A percentile compares a stretch with the other conserved stretches of the same genome.
Evolutionary conservation across 2,888 invertebrate species (phyloP).

Genomic region (Pteria penguin): DNA sequence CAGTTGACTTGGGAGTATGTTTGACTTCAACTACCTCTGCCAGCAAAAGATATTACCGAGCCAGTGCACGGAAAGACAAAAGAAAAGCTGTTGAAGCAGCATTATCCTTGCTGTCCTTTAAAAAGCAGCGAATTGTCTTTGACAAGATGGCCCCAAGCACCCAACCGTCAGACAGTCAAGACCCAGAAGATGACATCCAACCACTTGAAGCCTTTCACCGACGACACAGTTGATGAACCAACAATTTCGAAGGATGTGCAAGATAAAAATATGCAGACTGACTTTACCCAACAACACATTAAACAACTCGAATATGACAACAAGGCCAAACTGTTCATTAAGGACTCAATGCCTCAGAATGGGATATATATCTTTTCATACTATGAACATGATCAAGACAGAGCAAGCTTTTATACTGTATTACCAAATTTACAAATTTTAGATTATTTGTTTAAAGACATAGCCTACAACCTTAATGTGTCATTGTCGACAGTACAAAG

Average conservation of each 20-base stretch:
- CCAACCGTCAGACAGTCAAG: no score
- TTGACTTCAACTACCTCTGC: background rate
- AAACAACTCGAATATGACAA: slow-evolving; percentile 12
- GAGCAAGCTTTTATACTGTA: slow-evolving; percentile 33
- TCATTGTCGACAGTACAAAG: slow-evolving; percentile 26
- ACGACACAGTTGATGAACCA: background rate
- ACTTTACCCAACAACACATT: slow-evolving; percentile 7
- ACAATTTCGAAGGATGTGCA: no score
- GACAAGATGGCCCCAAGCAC: no score
- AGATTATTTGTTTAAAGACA: slow-evolving; percentile 30
- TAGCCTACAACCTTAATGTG: slow-evolving; percentile 33
- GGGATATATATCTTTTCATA: background rate
- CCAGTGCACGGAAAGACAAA: slow-evolving; percentile 10
- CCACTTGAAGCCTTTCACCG: no score
- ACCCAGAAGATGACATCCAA: no score
- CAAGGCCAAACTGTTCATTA: background rate
- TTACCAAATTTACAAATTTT: slow-evolving; percentile 23
- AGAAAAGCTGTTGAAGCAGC: slow-evolving; percentile 19
- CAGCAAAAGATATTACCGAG: background rate
- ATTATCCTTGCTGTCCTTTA: slow-evolving; percentile 21
- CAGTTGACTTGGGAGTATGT: slow-evolving; percentile 3
- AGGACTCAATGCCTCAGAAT: background rate
- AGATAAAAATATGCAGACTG: slow-evolving; percentile 24
- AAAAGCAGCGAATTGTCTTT: background rate
- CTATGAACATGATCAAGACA: slow-evolving; percentile 31